Conservation (phyloP, 1,140 invertebrate species). For the Coboldia fuscipes region DNA sequence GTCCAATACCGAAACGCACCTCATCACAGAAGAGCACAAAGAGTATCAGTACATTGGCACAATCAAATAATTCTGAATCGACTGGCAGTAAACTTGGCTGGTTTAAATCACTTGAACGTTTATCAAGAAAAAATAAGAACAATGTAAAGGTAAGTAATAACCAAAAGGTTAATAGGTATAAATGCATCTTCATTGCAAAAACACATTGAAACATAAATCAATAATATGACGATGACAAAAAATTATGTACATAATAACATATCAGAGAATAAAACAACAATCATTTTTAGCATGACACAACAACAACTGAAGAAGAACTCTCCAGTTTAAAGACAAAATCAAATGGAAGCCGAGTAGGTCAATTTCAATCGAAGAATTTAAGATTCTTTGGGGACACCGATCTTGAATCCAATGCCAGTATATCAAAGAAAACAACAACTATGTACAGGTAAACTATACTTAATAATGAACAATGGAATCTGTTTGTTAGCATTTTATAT, state of each 20-base stretch:
- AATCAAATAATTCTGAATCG: constrained; percentile 9
- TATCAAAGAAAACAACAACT: constrained; percentile 15
- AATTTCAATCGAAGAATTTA: constrained; percentile 36
- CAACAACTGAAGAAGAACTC: constrained; percentile 24
- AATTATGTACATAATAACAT: no score
- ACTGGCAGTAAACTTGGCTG: constrained; percentile 24
- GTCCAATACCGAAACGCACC: constrained; percentile 25
- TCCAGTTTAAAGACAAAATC: constrained; percentile 22
- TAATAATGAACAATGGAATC: no score
- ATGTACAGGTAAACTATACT: constrained; percentile 15
- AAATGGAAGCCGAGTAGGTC: constrained; percentile 16
- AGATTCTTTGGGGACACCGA: constrained; percentile 66
- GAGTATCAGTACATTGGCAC: not conserved
- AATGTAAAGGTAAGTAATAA: no score
- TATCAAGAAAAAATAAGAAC: constrained; percentile 31
- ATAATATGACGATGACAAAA: no score
- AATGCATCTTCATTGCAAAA: no score
- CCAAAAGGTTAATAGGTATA: no score
- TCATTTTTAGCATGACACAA: constrained; percentile 3
- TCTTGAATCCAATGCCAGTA: constrained; percentile 36
- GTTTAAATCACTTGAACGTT: constrained; percentile 39
- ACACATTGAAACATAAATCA: no score
- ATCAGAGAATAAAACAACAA: not conserved
- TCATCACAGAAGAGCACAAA: constrained; percentile 11
- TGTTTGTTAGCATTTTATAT: no score